Evolutionary conservation across 2,113 vertebrate genomes (phyloP), one percentile per base, ranked within the genome.

Genomic region (Lethenteron camtschaticum): DNA sequence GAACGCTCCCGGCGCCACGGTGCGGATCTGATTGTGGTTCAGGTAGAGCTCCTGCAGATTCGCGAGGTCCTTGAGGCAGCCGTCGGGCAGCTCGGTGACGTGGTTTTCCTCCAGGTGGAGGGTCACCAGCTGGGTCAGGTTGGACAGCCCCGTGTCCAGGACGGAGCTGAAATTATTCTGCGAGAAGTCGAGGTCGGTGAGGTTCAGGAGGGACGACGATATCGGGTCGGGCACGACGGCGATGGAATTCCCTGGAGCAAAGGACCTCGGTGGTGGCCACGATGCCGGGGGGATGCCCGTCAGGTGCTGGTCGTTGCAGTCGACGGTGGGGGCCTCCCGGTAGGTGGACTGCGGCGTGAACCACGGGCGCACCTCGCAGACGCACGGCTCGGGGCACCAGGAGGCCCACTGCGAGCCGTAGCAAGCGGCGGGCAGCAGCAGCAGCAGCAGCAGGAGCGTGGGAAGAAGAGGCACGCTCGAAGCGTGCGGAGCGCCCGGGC

Each of bases 281-380:
- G 55, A 99, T 85, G 73, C 95, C 96, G 74, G 83, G 82, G 94
- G 94, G 73, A 99, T 89, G 71, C 82, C 85, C n/a, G 87, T 92
- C 71, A 96, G 76, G 14, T 86, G 89, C 20, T 96, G 89, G 75
- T 96, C 94, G 20, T 99, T 99, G 81, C 94, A 99, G 74, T 99
- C 94, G 72, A 99, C 94, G 0, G 92, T 96, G 56, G 84, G 88
- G 63, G 94, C 92, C 80, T 99, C 90, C 77, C 94, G 82, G 82
- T 99, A 96, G 0, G 94, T 99, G 18, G 94, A 99, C 78, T 95
- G 94, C 0, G 94, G 94, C 13, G 94, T 99, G 75, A 99, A 99
- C 94, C 94, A 99, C 9, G 94, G 94, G 14, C 94, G 79, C 75
- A 92, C 86, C 74, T 96, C 94, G 66, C 94, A 99, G 1, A 99